These are phyloP conservation scores for Rhinoptilus africanus DNA, from an alignment of 2,113 vertebrate species.

Conservation along the genomic window DNA sequence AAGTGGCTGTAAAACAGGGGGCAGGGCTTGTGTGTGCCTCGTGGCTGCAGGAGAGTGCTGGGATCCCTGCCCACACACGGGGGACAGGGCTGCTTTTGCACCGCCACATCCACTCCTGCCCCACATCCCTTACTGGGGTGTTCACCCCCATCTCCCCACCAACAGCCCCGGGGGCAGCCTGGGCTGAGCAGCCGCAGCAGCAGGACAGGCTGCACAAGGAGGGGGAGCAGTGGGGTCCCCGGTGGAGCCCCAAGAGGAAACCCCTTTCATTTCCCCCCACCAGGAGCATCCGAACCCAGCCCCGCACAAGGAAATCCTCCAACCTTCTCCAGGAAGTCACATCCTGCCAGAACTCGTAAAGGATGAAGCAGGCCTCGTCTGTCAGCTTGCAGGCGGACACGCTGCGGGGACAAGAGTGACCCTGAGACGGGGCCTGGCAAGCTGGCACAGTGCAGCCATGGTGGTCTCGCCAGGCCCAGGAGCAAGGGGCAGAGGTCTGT, in stretches of 20 bases:
- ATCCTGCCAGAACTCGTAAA: constrained; percentile 94
- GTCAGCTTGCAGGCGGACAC: constrained; percentile 87
- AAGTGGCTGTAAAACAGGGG: constrained; percentile 76
- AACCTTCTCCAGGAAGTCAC: constrained; percentile 95
- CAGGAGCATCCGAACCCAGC: not conserved
- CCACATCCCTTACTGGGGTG: not conserved
- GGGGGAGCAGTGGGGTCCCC: not conserved
- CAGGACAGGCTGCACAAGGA: not conserved
- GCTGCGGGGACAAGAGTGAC: constrained; percentile 55
- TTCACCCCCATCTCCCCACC: not conserved
- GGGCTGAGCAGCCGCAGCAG: not conserved
- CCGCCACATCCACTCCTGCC: not conserved
- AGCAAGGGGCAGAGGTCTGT: not conserved
- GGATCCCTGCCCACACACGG: fast-evolving
- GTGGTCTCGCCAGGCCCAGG: fast-evolving
- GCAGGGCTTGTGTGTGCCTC: not conserved
- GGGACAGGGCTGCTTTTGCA: not conserved
- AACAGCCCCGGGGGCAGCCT: fast-evolving
- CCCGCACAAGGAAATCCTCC: not conserved
- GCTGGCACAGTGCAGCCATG: fast-evolving
- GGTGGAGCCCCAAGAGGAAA: not conserved
- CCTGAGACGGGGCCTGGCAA: not conserved
- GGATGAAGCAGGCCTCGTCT: constrained; percentile 84
- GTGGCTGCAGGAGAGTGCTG: fast-evolving
- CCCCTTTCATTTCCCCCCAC: not conserved